Evolutionary conservation across 2,113 vertebrate genomes (phyloP).

Genomic region (Orientallactaga bullata): DNA sequence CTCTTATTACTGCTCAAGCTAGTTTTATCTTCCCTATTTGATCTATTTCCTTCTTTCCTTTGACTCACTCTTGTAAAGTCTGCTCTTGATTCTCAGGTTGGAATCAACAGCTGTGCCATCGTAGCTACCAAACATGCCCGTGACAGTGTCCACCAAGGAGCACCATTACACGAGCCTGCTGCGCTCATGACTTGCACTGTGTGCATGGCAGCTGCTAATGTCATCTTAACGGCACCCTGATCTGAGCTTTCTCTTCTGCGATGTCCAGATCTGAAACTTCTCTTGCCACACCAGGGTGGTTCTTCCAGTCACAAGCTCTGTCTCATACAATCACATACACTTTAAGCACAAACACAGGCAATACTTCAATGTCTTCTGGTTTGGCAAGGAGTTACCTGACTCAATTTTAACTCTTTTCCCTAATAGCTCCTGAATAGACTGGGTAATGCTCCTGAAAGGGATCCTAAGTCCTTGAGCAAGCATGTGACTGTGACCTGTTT

Average conservation of each 20-base stretch:
- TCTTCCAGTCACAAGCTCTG: not conserved
- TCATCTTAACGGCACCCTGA: not conserved
- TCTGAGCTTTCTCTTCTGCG: not conserved
- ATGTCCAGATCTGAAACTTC: not conserved
- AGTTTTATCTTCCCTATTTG: not conserved
- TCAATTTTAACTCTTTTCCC: not conserved
- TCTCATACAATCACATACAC: not conserved
- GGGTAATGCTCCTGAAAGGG: not conserved
- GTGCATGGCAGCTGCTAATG: not conserved
- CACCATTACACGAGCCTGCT: accelerated
- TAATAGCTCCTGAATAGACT: too few species aligned
- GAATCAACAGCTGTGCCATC: not conserved
- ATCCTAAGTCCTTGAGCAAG: not conserved
- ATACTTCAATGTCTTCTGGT: not conserved
- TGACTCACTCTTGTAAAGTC: not conserved
- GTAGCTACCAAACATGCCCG: not conserved
- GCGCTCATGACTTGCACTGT: not conserved
- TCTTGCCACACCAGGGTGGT: not conserved
- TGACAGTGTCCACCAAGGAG: not conserved
- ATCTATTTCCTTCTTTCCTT: not conserved
- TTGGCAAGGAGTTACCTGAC: not conserved
- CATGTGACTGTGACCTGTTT: too few species aligned
- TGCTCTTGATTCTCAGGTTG: not conserved
- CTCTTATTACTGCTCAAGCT: not conserved
- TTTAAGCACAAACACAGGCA: not conserved